These are phyloP conservation scores for Ichneumoninae sp. DNA, from an alignment of 2,888 invertebrate species.

Conservation along the genomic window DNA sequence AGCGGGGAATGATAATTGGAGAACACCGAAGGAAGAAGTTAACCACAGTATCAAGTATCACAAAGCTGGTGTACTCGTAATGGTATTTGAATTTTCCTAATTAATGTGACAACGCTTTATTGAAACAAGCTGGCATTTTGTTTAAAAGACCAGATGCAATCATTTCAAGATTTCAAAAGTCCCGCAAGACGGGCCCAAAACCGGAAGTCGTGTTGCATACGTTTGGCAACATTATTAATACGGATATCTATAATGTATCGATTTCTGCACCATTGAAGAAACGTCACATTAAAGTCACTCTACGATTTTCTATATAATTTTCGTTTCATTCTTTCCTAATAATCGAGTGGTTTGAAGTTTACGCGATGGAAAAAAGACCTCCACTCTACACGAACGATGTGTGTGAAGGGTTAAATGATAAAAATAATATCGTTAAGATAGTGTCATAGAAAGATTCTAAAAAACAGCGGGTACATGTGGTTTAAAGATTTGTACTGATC, in stretches of 20 bases:
- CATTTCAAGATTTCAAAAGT: too few species aligned
- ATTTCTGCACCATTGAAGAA: too few species aligned
- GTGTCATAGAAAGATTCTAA: neutral
- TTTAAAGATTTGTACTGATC: neutral
- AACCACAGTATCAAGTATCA: neutral
- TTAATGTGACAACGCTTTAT: too few species aligned
- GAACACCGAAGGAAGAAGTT: neutral
- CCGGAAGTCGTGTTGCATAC: too few species aligned
- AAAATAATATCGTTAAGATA: neutral
- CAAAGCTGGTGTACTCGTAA: neutral
- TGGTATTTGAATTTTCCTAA: neutral
- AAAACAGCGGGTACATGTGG: neutral
- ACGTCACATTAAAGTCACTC: too few species aligned
- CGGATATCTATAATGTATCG: too few species aligned
- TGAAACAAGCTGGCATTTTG: too few species aligned
- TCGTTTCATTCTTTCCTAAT: neutral
- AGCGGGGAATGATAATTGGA: constrained; percentile 13
- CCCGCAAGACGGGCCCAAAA: neutral
- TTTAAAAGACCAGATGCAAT: too few species aligned
- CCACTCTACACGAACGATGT: neutral
- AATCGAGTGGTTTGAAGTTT: neutral
- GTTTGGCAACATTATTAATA: too few species aligned
- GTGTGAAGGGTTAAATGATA: neutral
- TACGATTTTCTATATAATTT: too few species aligned
- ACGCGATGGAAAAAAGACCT: neutral